Evolutionary conservation across 2,888 invertebrate species (phyloP).

Genomic region (Anthrax anthrax): DNA sequence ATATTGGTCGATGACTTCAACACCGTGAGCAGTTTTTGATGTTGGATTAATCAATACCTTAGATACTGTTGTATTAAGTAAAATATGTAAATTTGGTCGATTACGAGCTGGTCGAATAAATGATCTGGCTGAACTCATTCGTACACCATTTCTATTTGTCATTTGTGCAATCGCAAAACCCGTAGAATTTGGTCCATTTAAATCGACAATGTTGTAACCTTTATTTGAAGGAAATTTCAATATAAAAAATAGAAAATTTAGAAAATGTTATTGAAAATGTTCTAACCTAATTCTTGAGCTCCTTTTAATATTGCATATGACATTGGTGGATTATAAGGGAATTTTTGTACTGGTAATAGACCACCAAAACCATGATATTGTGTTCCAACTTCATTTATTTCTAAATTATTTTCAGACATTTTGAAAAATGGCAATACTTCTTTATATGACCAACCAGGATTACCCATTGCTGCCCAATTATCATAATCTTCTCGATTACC

Average conservation of each 20-base stretch:
- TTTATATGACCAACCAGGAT: conserved; percentile 77
- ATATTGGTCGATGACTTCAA: conserved; percentile 42
- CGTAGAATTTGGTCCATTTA: not conserved
- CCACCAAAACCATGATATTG: conserved; percentile 69
- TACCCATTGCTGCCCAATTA: conserved; percentile 72
- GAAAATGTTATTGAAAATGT: not conserved
- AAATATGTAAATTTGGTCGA: conserved; percentile 65
- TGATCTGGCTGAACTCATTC: conserved; percentile 67
- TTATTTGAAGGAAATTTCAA: conserved; percentile 2
- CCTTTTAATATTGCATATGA: conserved; percentile 62
- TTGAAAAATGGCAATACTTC: conserved; percentile 83
- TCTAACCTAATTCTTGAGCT: conserved; percentile 56
- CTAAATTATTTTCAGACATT: conserved; percentile 70
- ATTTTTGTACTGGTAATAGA: conserved; percentile 60
- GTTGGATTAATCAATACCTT: conserved; percentile 60
- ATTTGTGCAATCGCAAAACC: conserved; percentile 84
- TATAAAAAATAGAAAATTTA: not conserved
- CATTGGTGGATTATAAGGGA: conserved; percentile 74
- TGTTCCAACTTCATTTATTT: conserved; percentile 52
- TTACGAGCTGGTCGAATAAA: conserved; percentile 53
- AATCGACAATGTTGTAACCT: conserved; percentile 18
- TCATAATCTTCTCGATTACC: conserved; percentile 80
- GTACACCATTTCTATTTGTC: conserved; percentile 70
- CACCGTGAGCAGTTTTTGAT: conserved; percentile 60
- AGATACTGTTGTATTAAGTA: conserved; percentile 69